Percentiles rank a stretch among this genome's conserved stretches.
Conservation (phyloP, 1,140 invertebrate species). For the Atopsyche davidsoni region DNA sequence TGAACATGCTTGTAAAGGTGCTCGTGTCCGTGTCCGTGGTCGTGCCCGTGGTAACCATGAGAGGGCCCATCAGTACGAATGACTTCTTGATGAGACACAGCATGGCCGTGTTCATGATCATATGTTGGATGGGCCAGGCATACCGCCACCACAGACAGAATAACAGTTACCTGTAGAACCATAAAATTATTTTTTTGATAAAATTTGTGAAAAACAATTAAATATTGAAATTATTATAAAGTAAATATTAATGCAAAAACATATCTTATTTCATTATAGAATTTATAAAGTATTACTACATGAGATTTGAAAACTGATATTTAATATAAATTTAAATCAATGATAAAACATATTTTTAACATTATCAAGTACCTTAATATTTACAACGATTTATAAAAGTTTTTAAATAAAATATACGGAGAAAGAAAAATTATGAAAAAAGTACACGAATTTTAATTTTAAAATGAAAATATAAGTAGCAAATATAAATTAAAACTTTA, state of each 20-base stretch:
- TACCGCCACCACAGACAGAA: slow-evolving; percentile 15
- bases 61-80: background rate
- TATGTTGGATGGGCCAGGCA: slow-evolving; percentile 16
- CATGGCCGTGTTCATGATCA: slow-evolving; percentile 15
- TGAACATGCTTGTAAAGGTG: too few relatives aligned
- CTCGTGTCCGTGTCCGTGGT: slow-evolving; percentile 19
- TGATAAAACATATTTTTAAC: too few relatives aligned
- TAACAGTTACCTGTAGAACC: slow-evolving; percentile 14
- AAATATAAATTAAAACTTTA: too few relatives aligned
- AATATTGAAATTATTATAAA: background rate
- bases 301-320: too few relatives aligned
- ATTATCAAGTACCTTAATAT: too few relatives aligned
- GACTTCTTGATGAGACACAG: background rate
- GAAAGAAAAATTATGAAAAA: too few relatives aligned
- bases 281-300: too few relatives aligned
- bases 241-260: background rate
- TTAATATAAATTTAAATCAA: too few relatives aligned
- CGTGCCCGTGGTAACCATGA: slow-evolving; percentile 11
- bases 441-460: too few relatives aligned
- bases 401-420: too few relatives aligned
- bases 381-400: too few relatives aligned
- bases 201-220: background rate
- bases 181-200: background rate
- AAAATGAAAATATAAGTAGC: too few relatives aligned
- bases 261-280: background rate